These are phyloP conservation scores for Lycaena phlaeas DNA, from an alignment of 2,888 invertebrate species.

Conservation along the genomic window DNA sequence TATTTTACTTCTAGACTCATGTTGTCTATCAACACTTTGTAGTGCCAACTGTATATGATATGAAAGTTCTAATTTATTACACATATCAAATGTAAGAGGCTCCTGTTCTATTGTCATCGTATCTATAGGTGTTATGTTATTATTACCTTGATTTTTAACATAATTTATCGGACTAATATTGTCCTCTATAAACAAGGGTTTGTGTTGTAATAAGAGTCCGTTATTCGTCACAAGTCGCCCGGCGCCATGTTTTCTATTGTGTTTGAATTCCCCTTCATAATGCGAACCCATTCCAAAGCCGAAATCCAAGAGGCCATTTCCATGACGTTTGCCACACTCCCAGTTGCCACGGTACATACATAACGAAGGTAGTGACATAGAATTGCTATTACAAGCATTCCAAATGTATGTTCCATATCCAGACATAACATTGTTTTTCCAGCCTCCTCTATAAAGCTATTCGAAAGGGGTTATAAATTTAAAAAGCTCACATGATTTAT, in stretches of 20 bases:
- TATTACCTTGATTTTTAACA: constrained; percentile 23
- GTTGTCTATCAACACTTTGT: constrained; percentile 42
- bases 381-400: constrained; percentile 64
- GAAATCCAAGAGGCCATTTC: constrained; percentile 59
- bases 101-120: constrained; percentile 24
- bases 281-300: constrained; percentile 68
- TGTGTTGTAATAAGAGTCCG: constrained; percentile 59
- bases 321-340: constrained; percentile 66
- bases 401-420: constrained; percentile 75
- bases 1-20: constrained; percentile 36
- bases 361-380: constrained; percentile 66
- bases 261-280: constrained; percentile 69
- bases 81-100: constrained; percentile 38
- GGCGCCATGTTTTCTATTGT: constrained; percentile 71
- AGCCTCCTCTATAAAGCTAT: constrained; percentile 75
- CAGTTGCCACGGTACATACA: constrained; percentile 70
- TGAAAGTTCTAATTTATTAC: constrained; percentile 46
- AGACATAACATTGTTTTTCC: constrained; percentile 70
- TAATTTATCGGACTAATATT: constrained; percentile 41
- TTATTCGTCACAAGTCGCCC: constrained; percentile 71
- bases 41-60: constrained; percentile 57
- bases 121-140: constrained; percentile 17
- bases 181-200: constrained; percentile 66
- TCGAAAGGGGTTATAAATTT: too few relatives aligned
- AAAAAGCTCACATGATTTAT: too few relatives aligned